Percentiles rank a stretch among this genome's conserved stretches.
Conservation (phyloP, 2,888 invertebrate genomes). For the Eupeodes latifasciatus region DNA sequence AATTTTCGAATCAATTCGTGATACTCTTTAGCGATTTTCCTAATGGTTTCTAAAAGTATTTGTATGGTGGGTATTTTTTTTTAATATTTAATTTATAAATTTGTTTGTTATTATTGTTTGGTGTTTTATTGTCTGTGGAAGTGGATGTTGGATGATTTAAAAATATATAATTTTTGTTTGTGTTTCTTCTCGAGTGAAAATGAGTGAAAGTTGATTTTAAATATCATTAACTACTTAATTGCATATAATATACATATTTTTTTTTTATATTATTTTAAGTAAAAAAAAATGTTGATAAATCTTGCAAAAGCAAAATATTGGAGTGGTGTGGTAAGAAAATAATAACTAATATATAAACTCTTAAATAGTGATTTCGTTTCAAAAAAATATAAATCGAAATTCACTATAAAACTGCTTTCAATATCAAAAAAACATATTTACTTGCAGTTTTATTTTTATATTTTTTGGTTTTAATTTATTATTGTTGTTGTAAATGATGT, state of each 20-base stretch:
- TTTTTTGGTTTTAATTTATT: conserved; percentile 1
- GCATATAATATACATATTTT: conserved; percentile 27
- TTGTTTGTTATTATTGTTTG: conserved; percentile 29
- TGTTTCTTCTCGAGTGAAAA: conserved; percentile 28
- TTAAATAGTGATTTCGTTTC: conserved; percentile 29
- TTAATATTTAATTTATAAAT: conserved; percentile 30
- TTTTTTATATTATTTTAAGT: background rate
- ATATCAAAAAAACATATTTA: conserved; percentile 33
- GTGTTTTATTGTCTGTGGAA: conserved; percentile 44
- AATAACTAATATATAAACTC: conserved; percentile 8
- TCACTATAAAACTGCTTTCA: conserved; percentile 51
- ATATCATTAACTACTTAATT: conserved; percentile 37
- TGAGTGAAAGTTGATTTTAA: conserved; percentile 32
- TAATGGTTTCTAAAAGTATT: conserved; percentile 81
- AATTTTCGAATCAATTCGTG: conserved; percentile 82
- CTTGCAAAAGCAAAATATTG: conserved; percentile 59
- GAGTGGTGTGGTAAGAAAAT: conserved; percentile 36
- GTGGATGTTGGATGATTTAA: conserved; percentile 35
- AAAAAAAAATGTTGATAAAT: conserved; percentile 28
- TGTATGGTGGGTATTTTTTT: conserved; percentile 24
- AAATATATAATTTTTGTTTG: background rate
- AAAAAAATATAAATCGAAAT: conserved; percentile 38
- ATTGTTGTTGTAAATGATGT: conserved; percentile 41
- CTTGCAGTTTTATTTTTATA: conserved; percentile 28
- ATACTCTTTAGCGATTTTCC: conserved; percentile 82